These are phyloP conservation scores for Propithecus deckenii DNA, from an alignment of 2,797 vertebrate species.

Conservation along the genomic window DNA sequence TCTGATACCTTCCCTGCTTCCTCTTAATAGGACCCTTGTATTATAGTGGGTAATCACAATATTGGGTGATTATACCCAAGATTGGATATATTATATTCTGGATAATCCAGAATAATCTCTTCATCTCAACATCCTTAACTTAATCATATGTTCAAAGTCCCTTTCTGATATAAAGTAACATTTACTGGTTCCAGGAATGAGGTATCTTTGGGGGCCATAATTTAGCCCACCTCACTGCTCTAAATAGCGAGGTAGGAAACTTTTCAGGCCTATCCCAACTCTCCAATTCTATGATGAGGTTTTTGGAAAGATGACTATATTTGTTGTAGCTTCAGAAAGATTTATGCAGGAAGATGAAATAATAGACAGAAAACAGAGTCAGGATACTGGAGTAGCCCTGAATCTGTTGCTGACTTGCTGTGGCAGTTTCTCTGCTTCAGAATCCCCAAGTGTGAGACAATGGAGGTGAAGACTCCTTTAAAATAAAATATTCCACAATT, in stretches of 20 bases:
- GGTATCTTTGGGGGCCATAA: background rate
- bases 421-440: background rate
- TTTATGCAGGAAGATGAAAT: background rate
- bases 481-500: background rate
- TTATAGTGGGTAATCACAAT: background rate
- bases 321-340: background rate
- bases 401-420: background rate
- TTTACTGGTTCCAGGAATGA: background rate
- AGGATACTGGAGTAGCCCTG: background rate
- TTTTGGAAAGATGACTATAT: background rate
- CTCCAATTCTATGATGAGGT: background rate
- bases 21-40: background rate
- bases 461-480: background rate
- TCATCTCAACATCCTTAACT: background rate
- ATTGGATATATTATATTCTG: background rate
- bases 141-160: background rate
- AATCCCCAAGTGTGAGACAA: background rate
- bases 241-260: background rate
- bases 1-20: background rate
- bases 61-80: too few relatives aligned
- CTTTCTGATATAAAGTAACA: background rate
- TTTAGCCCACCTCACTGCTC: background rate
- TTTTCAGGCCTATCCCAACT: background rate
- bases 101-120: background rate
- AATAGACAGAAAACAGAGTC: background rate